phyloP scores from a whole-genome alignment of 2,888 invertebrate species.

The Nesidiocoris tenuis region DNA sequence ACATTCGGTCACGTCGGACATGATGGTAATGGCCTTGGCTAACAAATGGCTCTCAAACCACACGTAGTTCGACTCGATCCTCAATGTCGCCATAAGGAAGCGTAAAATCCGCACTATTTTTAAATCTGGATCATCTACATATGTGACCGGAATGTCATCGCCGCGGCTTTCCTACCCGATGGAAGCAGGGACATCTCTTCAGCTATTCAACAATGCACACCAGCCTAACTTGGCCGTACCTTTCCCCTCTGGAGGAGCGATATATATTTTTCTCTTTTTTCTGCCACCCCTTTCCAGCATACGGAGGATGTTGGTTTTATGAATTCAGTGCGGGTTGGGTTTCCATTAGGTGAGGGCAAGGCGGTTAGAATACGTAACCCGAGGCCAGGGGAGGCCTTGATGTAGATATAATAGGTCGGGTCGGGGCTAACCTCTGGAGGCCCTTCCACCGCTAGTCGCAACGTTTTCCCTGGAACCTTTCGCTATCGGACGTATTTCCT shows the following conservation, averaged over 20 bases:
- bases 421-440: background rate
- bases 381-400: conserved; percentile 30
- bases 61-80: conserved; percentile 13
- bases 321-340: conserved; percentile 48
- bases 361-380: conserved; percentile 45
- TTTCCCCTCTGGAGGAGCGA: conserved; percentile 1
- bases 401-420: conserved; percentile 46
- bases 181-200: background rate
- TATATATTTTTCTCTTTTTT: conserved; percentile 26
- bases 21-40: conserved; percentile 22
- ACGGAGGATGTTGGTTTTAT: conserved; percentile 47
- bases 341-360: conserved; percentile 48
- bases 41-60: conserved; percentile 18
- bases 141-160: conserved; percentile 46
- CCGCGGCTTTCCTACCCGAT: conserved; percentile 8
- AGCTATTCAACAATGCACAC: background rate
- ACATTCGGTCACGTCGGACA: conserved; percentile 12
- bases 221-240: conserved; percentile 9
- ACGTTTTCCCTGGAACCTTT: background rate
- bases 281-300: conserved; percentile 23
- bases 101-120: conserved; percentile 40
- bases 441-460: background rate
- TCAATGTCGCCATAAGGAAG: background rate
- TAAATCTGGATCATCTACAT: conserved; percentile 46
- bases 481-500: background rate